Evolutionary conservation across 64 coral and sea anemone species (phyloP).

Genomic region (Dendronephthya gigantea): DNA sequence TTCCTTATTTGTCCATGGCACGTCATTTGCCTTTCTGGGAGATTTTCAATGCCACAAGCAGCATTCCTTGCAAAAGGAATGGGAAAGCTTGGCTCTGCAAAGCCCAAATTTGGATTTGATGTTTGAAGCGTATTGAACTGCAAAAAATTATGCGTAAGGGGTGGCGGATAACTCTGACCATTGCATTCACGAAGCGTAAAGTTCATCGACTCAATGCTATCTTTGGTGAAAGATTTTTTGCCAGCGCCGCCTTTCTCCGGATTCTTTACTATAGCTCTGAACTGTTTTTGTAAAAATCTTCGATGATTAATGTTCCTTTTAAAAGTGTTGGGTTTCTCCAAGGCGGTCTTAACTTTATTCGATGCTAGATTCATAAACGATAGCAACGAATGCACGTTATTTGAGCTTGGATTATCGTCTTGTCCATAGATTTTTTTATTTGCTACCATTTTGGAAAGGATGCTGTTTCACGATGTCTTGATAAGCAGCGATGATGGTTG

Average conservation of each 20-base stretch:
- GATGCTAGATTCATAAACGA: conserved; percentile 92
- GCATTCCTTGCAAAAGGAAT: not conserved
- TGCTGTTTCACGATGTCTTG: too few species aligned
- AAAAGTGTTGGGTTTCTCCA: conserved; percentile 92
- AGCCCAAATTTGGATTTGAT: not conserved
- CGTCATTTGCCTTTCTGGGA: too few species aligned
- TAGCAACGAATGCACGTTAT: conserved; percentile 63
- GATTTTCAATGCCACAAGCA: not conserved
- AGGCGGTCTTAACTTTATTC: conserved; percentile 77
- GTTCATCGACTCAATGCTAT: not conserved
- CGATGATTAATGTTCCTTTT: conserved; percentile 98
- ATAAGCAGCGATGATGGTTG: too few species aligned
- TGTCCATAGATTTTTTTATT: not conserved
- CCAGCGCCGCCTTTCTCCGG: not conserved
- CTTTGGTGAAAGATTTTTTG: not conserved
- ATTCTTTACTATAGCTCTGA: conserved; percentile 5
- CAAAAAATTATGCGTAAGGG: not conserved
- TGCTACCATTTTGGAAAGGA: not conserved
- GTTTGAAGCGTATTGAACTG: not conserved
- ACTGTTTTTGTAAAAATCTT: conserved; percentile 86
- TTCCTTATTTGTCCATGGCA: not conserved
- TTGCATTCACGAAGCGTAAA: not conserved
- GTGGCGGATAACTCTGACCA: not conserved
- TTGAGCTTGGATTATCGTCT: conserved; percentile 3
- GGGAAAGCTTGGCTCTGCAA: not conserved